Percentiles rank a stretch among this genome's conserved stretches.
Conservation (phyloP, 1,140 invertebrate genomes). For the Capitella teleta region DNA sequence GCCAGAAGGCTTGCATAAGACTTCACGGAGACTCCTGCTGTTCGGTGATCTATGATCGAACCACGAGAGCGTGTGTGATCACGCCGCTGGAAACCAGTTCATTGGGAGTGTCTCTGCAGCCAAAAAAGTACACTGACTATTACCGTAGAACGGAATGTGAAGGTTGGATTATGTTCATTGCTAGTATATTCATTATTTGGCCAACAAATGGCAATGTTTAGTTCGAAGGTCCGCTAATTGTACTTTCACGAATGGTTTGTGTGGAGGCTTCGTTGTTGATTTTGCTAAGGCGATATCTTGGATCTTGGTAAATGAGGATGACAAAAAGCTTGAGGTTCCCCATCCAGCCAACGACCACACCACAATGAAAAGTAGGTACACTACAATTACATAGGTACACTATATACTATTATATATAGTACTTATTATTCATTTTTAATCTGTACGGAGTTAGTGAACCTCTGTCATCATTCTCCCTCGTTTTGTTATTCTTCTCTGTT, state of each 20-base stretch:
- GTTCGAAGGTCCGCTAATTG: too few species aligned
- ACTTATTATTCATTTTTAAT: too few species aligned
- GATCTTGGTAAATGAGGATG: not conserved
- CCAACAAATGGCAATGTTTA: too few species aligned
- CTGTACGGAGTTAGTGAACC: too few species aligned
- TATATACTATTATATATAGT: too few species aligned
- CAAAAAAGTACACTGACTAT: not conserved
- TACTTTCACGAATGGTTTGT: too few species aligned
- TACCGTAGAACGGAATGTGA: not conserved
- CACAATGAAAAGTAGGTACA: not conserved
- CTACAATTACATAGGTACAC: too few species aligned
- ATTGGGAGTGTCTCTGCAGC: not conserved
- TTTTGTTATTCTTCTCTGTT: too few species aligned
- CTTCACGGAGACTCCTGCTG: conserved; percentile 4
- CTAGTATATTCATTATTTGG: too few species aligned
- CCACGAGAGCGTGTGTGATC: not conserved
- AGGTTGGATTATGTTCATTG: conserved; percentile 4
- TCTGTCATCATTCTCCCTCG: too few species aligned
- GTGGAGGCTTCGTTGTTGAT: not conserved
- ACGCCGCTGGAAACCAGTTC: not conserved
- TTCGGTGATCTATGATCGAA: not conserved
- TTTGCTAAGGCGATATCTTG: not conserved
- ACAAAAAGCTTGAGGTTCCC: not conserved
- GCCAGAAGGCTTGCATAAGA: not conserved
- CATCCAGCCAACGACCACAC: conserved; percentile 1